Evolutionary conservation across 64 coral and sea anemone species (phyloP).

Genomic region (Porites lutea): DNA sequence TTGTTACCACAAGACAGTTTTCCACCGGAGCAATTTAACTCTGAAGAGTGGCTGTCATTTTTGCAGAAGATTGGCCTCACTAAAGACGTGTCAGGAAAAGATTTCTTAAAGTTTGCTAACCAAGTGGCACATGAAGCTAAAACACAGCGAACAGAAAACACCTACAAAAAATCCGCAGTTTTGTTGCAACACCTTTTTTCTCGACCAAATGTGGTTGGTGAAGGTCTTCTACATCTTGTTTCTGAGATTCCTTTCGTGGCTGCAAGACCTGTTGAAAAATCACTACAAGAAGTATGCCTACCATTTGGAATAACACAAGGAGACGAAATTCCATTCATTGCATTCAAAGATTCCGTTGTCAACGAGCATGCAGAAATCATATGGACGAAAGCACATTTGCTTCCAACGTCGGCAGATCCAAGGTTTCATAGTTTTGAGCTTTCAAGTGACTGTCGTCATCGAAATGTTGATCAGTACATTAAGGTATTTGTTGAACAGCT

Average conservation of each 20-base stretch:
- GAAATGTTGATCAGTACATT: neutral
- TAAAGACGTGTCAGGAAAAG: neutral
- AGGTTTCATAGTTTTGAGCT: neutral
- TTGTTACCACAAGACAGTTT: slow-evolving; percentile 26
- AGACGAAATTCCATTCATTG: neutral
- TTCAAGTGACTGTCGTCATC: neutral
- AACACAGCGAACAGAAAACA: neutral
- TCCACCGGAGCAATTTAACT: slow-evolving; percentile 15
- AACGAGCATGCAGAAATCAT: neutral
- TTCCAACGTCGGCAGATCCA: neutral
- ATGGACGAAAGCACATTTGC: slow-evolving; percentile 51
- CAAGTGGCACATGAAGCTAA: slow-evolving; percentile 57
- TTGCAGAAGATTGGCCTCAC: slow-evolving; percentile 41
- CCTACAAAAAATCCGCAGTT: slow-evolving; percentile 9
- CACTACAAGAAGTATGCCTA: neutral
- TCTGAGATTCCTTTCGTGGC: slow-evolving; percentile 33
- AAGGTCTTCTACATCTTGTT: neutral
- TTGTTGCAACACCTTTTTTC: slow-evolving; percentile 35
- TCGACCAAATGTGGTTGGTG: neutral
- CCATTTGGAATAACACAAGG: neutral
- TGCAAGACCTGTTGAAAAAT: neutral
- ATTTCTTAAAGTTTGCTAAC: slow-evolving; percentile 32
- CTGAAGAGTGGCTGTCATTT: slow-evolving; percentile 43
- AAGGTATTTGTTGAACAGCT: neutral
- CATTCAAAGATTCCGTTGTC: slow-evolving; percentile 31